Percentiles rank a stretch among this genome's conserved stretches.
Conservation (phyloP, 2,888 invertebrate genomes). For the Euproctis similis region DNA sequence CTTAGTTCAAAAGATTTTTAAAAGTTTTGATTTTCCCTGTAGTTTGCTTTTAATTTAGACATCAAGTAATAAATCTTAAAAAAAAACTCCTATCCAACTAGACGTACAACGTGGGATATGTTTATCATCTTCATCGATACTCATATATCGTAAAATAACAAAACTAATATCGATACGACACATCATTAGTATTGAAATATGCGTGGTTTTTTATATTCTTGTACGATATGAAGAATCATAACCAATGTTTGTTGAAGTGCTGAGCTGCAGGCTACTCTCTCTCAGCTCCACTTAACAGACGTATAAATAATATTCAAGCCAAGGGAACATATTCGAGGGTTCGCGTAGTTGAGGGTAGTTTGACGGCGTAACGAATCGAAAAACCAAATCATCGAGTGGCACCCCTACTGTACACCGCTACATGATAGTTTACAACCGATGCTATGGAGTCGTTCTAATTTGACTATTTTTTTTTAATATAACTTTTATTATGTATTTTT, state of each 20-base stretch:
- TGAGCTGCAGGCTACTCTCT: conserved; percentile 68
- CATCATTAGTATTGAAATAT: conserved; percentile 5
- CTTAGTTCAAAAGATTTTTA: too few relatives aligned
- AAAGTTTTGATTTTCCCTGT: too few relatives aligned
- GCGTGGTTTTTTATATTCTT: conserved; percentile 23
- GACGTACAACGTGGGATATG: too few relatives aligned
- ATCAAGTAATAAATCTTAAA: too few relatives aligned
- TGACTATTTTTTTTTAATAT: conserved; percentile 4
- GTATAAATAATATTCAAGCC: conserved; percentile 76
- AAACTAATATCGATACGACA: not conserved
- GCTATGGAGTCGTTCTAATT: conserved; percentile 35
- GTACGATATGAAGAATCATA: conserved; percentile 64
- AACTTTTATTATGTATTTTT: too few relatives aligned
- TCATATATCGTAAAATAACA: not conserved
- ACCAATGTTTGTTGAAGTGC: conserved; percentile 72
- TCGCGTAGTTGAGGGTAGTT: conserved; percentile 70
- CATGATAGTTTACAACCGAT: conserved; percentile 63
- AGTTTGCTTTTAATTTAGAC: too few relatives aligned
- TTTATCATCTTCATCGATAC: too few relatives aligned
- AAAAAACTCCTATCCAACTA: too few relatives aligned
- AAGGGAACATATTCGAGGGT: conserved; percentile 74
- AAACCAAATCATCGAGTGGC: conserved; percentile 76
- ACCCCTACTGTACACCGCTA: conserved; percentile 69
- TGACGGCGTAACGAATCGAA: conserved; percentile 77
- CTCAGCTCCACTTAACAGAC: conserved; percentile 74